Percentiles rank a stretch among this genome's conserved stretches.
phyloP scores from a whole-genome alignment of 2,888 invertebrate species.

The Pristionchus fissidentatus region DNA sequence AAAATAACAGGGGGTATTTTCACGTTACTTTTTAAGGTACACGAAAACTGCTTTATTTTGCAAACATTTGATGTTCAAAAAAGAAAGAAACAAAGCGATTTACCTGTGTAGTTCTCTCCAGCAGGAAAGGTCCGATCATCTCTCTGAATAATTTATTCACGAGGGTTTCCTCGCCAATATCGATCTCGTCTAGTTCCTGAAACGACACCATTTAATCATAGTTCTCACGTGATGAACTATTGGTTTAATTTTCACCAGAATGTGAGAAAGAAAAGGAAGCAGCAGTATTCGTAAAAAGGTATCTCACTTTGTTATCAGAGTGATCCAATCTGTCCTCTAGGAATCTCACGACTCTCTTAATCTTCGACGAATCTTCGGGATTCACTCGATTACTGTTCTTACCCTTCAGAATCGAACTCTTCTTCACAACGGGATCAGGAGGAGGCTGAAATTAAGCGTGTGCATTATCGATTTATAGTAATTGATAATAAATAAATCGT shows the following conservation, averaged over 20 bases:
- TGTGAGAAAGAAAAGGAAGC: background rate
- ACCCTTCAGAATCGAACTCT: background rate
- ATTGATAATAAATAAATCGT: too few relatives aligned
- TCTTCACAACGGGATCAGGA: slow-evolving; percentile 31
- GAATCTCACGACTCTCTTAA: slow-evolving; percentile 54
- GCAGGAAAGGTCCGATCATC: slow-evolving; percentile 72
- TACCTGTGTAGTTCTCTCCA: slow-evolving; percentile 64
- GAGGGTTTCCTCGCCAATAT: slow-evolving; percentile 69
- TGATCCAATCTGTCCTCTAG: slow-evolving; percentile 58
- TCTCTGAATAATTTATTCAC: slow-evolving; percentile 73
- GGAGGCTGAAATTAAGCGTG: slow-evolving; percentile 43
- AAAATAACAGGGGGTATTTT: slow-evolving; percentile 14
- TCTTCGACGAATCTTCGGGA: slow-evolving; percentile 48
- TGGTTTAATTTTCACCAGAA: background rate
- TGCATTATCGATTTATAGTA: too few relatives aligned
- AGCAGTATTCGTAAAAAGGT: background rate
- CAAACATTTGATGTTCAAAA: background rate
- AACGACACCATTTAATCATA: background rate
- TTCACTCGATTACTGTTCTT: background rate
- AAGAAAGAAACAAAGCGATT: background rate
- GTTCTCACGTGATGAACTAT: too few relatives aligned
- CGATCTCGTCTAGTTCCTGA: slow-evolving; percentile 54
- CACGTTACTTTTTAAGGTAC: too few relatives aligned
- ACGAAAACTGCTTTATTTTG: too few relatives aligned
- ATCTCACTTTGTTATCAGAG: slow-evolving; percentile 47